Evolutionary conservation across 2,888 invertebrate species (phyloP), one percentile per base, ranked within the genome.

Genomic region (Phaedon cochleariae): DNA sequence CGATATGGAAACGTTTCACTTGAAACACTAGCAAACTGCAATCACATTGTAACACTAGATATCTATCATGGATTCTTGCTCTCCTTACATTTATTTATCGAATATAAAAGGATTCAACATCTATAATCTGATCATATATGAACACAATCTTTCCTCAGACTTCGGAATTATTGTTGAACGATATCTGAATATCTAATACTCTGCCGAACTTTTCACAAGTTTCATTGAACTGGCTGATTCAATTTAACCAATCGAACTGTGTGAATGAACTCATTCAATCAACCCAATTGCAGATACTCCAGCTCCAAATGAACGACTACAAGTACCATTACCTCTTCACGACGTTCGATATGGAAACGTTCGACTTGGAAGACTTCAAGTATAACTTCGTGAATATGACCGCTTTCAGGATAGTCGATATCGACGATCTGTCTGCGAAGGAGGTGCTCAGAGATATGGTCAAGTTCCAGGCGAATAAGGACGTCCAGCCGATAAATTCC

Each of bases 321-420:
- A 92, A 92, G 80, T 93, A 92, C 79, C 93, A 94, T 81, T 94
- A 92, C 82, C 86, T 93, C 67, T 92, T 94, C 77, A 92, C 92
- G 21, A 90, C 90, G 55, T 88, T 90, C 80, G 83, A 90, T 81
- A 86, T 90, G 74, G 89, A 90, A 80, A 87, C 88, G 67, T 89
- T 89, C 80, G 89, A 90, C 80, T 83, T 90, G 70, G 90, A 90
- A 80, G 90, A 90, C 80, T 92, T 91, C 83, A 89, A 90, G 80
- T 90, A 92, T 84, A 92, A 92, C 81, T 90, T 89, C 77, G 90
- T 91, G 70, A 92, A 92, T 82, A 89, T 92, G 83, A 92, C 92
- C 63, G 90, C 91, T 64, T 91, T 90, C 80, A 86, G 93, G 71
- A 86, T 94, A 71, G 90, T 92, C 55, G 91, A 92, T 79, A 86